Evolutionary conservation across 2,797 vertebrate genomes (phyloP), one percentile per base, ranked within the genome.

Genomic region (Acanthornis magna): DNA sequence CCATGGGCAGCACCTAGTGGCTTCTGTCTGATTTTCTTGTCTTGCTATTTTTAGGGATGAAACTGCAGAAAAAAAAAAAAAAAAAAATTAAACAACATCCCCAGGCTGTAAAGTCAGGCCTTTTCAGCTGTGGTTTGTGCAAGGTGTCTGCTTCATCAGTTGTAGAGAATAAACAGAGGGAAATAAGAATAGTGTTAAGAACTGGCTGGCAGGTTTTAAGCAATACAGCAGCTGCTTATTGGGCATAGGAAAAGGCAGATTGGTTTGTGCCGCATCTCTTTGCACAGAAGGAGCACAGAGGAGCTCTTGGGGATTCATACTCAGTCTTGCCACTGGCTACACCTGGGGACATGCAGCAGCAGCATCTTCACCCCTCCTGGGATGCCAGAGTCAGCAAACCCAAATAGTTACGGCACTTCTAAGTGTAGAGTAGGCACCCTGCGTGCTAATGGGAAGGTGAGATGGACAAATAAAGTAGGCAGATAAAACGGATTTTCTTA

Each of bases 251-350:
- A 60, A 67, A 63, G 3, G 3, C 25, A 12, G 1, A 9, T 13
- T 67, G 29, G 50, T 58, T 23, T 12, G 12, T 22, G 30, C 16
- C 32, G 63, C 40, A 21, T 38, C 23, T 78, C 21, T 10, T 4
- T 45, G 51, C 43, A 38, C 57, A 66, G 38, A 4, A 25, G 14
- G 22, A 80, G 8, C 21, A 50, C 21, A 50, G 27, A 50, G 17
- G 12, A 6, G 3, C 36, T 75, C 5, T 3, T 29, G 54, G 7
- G 27, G 17, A 25, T n/a, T 9, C 21, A 34, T 0, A 0, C 2
- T 43, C 48, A 26, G 11, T 30, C 14, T 71, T 60, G 54, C 36
- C 72, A 3, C 62, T 45, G 68, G 13, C n/a, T 36, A 26, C 42
- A 36, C 17, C 16, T 42, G 38, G 17, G 30, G 23, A 54, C 18